Evolutionary conservation across 1,140 invertebrate genomes (phyloP), one percentile per base, ranked within the genome.

Genomic region (Diuraphis noxia): DNA sequence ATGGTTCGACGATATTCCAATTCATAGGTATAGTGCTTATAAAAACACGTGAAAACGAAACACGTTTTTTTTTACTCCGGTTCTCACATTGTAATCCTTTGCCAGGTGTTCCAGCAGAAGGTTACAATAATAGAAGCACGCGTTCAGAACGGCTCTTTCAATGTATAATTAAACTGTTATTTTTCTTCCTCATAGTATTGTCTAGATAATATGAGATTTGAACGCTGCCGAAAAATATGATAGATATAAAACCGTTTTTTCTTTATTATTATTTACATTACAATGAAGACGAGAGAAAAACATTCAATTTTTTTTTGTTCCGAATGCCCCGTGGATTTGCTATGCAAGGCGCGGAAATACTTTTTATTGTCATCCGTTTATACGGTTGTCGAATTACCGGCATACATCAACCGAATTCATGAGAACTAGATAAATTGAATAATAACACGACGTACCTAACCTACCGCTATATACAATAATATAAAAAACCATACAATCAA

Each of bases 201-300:
- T 84, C 1, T n/a, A 84, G 25, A 84, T 43, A 43, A n/a, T 43
- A 25, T 34, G 7, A 19, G 41, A 84, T 84, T 34, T 17, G 38
- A 86, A 86, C 43, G 9, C 19, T 36, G 7, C 43, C 19, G 43
- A 86, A 86, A 49, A 84, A 84, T 43, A 84, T 84, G 25, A 43
- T n/a, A 30, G n/a, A 84, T n/a, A 84, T 43, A 17, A 84, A 84
- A 43, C 34, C 34, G 21, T 86, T 49, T 85, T 86, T 13, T 19
- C 6, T 84, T 84, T 49, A 86, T 84, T 43, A 84, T 30, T 49
- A 86, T 86, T 86, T 86, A 86, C 84, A 86, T 86, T 49, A 86
- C 41, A 86, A 86, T 86, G 43, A 86, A 34, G n/a, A 72, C 30
- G 30, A 9, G 19, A 36, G 21, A 85, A 86, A 86, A 86, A 86